These are phyloP conservation scores for Cydia fagiglandana DNA, from an alignment of 1,140 invertebrate genomes.

Conservation along the genomic window DNA sequence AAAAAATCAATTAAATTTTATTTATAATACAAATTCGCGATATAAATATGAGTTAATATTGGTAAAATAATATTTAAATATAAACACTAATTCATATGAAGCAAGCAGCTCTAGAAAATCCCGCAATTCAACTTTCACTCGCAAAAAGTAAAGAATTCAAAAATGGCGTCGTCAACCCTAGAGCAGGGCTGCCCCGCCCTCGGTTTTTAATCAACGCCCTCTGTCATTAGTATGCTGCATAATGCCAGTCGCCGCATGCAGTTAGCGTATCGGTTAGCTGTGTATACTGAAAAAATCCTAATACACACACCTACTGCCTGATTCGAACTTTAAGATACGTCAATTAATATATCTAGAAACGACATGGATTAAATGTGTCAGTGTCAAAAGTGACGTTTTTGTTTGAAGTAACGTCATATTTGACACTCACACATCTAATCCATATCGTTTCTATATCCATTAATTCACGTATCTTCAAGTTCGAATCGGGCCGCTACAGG, in stretches of 20 bases:
- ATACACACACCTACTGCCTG: background rate
- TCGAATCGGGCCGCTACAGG: too few species aligned
- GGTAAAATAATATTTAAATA: background rate
- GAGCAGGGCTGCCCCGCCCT: slow-evolving; percentile 47
- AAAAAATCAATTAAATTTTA: too few species aligned
- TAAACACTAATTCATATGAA: background rate
- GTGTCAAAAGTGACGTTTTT: too few species aligned
- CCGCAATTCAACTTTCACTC: background rate
- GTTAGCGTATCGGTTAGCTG: background rate
- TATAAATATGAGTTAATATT: too few species aligned
- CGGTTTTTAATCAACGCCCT: slow-evolving; percentile 72
- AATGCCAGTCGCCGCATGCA: slow-evolving; percentile 47
- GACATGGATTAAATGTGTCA: too few species aligned
- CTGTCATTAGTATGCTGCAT: slow-evolving; percentile 65
- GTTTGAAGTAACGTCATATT: too few species aligned
- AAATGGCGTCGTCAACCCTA: slow-evolving; percentile 24
- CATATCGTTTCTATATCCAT: too few species aligned
- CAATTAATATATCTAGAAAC: too few species aligned
- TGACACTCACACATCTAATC: too few species aligned
- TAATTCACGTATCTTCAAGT: too few species aligned
- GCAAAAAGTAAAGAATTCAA: slow-evolving; percentile 8
- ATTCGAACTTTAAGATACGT: too few species aligned
- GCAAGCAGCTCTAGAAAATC: background rate
- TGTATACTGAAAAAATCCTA: background rate
- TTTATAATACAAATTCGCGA: too few species aligned